Evolutionary conservation across 2,888 invertebrate species (phyloP).

Genomic region (Drosophila kuntzei): DNA sequence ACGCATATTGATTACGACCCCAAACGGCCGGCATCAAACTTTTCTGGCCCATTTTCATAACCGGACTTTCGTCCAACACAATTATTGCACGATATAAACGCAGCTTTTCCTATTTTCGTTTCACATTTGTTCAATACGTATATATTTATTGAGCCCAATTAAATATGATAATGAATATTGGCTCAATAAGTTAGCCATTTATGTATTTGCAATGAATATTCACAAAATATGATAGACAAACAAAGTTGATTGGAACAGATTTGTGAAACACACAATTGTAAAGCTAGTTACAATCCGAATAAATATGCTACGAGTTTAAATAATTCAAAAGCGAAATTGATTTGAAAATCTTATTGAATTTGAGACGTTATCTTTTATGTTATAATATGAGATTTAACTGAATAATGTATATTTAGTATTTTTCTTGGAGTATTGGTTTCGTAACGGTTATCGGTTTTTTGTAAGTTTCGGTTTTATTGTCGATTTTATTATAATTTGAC

Average conservation of each 20-base stretch:
- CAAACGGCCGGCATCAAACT: constrained; percentile 15
- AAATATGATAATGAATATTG: constrained; percentile 38
- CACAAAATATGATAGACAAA: constrained; percentile 1
- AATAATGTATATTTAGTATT: too few species aligned
- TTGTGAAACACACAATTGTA: neutral
- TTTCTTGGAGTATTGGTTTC: too few species aligned
- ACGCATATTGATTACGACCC: constrained; percentile 52
- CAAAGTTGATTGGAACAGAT: neutral
- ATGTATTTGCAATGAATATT: neutral
- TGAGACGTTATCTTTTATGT: neutral
- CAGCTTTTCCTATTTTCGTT: constrained; percentile 14
- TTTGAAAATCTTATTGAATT: constrained; percentile 4
- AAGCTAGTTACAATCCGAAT: neutral
- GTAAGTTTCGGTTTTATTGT: too few species aligned
- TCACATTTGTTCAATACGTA: neutral
- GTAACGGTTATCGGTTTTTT: too few species aligned
- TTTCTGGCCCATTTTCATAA: constrained; percentile 22
- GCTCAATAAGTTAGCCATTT: neutral
- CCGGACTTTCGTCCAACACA: constrained; percentile 19
- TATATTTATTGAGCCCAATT: constrained; percentile 25
- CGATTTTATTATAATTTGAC: too few species aligned
- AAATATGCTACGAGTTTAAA: neutral
- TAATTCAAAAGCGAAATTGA: constrained; percentile 10
- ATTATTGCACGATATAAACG: constrained; percentile 28
- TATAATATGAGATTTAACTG: neutral